phyloP scores from a whole-genome alignment of 2,113 vertebrate species.

The Hystrix brachyura region DNA sequence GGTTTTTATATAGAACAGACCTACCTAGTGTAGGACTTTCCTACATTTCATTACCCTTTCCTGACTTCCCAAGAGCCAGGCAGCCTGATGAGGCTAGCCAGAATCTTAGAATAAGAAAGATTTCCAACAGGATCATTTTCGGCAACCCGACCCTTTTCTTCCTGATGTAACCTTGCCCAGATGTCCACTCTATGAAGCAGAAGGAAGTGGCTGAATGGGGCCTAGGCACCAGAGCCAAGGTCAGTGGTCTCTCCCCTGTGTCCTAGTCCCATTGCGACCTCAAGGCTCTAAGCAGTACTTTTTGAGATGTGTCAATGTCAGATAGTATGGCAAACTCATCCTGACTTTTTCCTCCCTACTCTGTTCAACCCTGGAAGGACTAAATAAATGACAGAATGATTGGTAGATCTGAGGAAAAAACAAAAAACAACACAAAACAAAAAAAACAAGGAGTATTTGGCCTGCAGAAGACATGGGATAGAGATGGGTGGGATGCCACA shows the following conservation, averaged over 20 bases:
- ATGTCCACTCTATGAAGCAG: neutral
- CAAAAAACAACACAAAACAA: neutral
- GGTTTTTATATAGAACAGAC: neutral
- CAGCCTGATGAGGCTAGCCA: neutral
- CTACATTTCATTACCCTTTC: neutral
- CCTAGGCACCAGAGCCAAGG: neutral
- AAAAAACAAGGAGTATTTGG: neutral
- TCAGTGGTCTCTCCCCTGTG: neutral
- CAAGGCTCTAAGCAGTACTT: neutral
- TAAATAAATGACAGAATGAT: neutral
- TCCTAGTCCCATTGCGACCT: neutral
- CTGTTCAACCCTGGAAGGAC: neutral
- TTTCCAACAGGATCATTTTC: neutral
- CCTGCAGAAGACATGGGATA: neutral
- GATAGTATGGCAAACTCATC: neutral
- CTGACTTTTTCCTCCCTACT: neutral
- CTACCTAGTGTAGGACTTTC: accelerated
- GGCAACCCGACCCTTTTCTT: neutral
- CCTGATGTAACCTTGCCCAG: neutral
- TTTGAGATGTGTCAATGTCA: neutral
- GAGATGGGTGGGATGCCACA: neutral
- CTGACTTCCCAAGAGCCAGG: neutral
- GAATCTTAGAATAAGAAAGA: neutral
- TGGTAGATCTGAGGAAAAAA: neutral
- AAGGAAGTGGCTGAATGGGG: neutral